Evolutionary conservation across 2,113 vertebrate genomes (phyloP).

Genomic region (Ginglymostoma cirratum): DNA sequence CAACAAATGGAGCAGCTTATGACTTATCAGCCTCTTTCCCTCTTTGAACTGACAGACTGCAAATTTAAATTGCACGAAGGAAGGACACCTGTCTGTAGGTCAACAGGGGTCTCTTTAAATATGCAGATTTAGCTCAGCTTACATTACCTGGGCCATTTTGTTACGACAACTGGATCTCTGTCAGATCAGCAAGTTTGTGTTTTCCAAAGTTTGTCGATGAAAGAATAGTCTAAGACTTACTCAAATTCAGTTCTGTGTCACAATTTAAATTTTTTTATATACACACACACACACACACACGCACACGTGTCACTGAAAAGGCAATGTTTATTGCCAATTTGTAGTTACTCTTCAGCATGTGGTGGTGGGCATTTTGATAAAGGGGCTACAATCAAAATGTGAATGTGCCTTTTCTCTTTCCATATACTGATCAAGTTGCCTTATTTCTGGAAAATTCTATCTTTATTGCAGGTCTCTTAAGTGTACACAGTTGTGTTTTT

Average conservation of each 20-base stretch:
- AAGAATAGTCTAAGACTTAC: background rate
- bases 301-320: background rate
- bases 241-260: background rate
- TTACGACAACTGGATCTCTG: background rate
- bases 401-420: background rate
- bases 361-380: background rate
- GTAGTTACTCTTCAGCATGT: background rate
- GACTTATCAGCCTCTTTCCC: background rate
- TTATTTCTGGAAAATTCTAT: background rate
- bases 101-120: background rate
- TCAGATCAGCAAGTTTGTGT: background rate
- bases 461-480: background rate
- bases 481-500: background rate
- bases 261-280: background rate
- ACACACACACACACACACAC: too few species aligned
- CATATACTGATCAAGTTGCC: background rate
- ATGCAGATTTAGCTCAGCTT: background rate
- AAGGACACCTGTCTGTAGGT: background rate
- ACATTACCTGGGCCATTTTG: background rate
- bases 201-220: background rate
- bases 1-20: background rate
- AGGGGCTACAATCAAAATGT: background rate
- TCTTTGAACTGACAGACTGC: background rate
- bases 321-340: background rate
- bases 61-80: background rate